Conservation (phyloP, 2,113 vertebrate genomes). For the Entomyzon cyanotis region DNA sequence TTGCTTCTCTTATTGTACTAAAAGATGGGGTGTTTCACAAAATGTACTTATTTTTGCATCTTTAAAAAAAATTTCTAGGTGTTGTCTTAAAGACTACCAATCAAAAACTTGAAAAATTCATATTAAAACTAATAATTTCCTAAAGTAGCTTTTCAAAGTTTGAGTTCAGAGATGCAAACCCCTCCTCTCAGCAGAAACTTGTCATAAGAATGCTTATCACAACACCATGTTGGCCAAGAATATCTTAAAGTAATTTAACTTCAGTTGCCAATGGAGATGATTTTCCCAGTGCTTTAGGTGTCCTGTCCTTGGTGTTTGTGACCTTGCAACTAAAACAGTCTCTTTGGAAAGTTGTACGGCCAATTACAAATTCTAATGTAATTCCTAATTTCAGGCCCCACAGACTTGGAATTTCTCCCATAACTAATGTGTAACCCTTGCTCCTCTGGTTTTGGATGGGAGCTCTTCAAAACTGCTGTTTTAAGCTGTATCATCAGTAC, state of each 20-base stretch:
- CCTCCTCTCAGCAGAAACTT: neutral
- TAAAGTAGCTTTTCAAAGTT: neutral
- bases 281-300: neutral
- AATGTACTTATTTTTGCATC: neutral
- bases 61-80: neutral
- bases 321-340: neutral
- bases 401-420: conserved; percentile 1
- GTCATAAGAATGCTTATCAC: neutral
- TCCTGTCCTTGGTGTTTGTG: neutral
- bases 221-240: neutral
- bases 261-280: neutral
- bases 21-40: neutral
- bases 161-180: neutral
- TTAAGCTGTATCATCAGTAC: neutral
- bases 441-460: neutral
- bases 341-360: neutral
- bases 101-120: neutral
- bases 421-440: neutral
- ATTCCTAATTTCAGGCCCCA: neutral
- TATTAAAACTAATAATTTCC: neutral
- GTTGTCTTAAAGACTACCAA: neutral
- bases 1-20: neutral
- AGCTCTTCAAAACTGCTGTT: neutral
- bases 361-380: neutral
- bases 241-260: neutral